Evolutionary conservation across 2,797 vertebrate genomes (phyloP).

Genomic region (Eulemur coronatus): DNA sequence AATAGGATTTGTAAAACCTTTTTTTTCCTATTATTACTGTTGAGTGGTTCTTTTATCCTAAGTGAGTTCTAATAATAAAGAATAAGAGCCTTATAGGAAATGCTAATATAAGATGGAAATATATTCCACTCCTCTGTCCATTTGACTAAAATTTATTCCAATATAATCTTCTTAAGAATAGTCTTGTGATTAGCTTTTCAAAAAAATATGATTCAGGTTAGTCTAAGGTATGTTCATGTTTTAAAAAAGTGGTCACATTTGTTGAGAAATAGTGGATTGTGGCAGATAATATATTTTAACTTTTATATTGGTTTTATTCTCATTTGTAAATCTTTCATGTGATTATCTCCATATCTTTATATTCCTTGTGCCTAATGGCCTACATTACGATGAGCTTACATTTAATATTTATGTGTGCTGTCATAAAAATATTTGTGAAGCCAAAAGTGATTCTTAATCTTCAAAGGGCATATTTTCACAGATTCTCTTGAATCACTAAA

Average conservation of each 20-base stretch:
- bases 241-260: not conserved
- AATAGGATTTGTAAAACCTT: not conserved
- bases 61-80: not conserved
- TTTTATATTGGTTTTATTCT: constrained; percentile 4
- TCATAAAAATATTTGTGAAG: constrained; percentile 16
- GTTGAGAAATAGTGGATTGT: not conserved
- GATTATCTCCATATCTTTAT: not conserved
- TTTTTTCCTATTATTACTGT: not conserved
- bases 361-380: not conserved
- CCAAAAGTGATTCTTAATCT: not conserved
- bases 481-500: not conserved
- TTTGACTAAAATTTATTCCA: constrained; percentile 1
- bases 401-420: not conserved
- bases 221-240: not conserved
- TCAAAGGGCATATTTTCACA: not conserved
- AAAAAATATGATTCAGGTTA: constrained; percentile 2
- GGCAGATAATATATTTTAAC: not conserved
- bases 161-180: not conserved
- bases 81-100: not conserved
- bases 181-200: not conserved
- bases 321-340: constrained; percentile 5
- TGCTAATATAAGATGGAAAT: not conserved
- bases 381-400: not conserved
- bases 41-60: not conserved
- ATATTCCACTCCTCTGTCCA: not conserved